These are phyloP conservation scores for Acanthopagrus latus DNA, from an alignment of 2,797 vertebrate species.

Conservation along the genomic window DNA sequence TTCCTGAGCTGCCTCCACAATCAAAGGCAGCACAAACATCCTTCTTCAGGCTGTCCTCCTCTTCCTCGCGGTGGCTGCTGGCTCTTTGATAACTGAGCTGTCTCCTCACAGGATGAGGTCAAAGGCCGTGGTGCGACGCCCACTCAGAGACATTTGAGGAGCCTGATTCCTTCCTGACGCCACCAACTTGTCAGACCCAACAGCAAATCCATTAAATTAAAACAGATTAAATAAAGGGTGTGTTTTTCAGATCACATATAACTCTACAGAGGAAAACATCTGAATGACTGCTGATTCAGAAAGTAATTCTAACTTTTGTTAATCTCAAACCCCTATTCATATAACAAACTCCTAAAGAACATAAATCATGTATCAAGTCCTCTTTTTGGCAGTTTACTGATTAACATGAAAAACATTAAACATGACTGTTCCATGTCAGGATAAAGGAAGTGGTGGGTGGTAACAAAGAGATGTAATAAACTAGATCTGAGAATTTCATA, in stretches of 20 bases:
- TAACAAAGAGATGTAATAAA: constrained; percentile 33
- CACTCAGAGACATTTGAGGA: constrained; percentile 77
- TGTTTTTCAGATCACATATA: constrained; percentile 58
- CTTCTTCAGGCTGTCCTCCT: constrained; percentile 50
- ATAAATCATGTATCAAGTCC: not conserved
- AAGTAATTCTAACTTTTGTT: not conserved
- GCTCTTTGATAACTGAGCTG: constrained; percentile 70
- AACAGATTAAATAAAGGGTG: constrained; percentile 42
- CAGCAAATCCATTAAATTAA: constrained; percentile 55
- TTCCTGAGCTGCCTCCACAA: constrained; percentile 17
- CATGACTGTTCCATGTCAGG: constrained; percentile 38
- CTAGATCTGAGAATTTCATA: constrained; percentile 16
- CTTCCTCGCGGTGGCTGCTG: constrained; percentile 54
- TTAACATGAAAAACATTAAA: constrained; percentile 35
- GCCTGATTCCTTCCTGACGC: constrained; percentile 59
- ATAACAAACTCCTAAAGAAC: not conserved
- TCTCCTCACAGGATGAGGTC: constrained; percentile 67
- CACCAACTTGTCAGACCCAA: constrained; percentile 61
- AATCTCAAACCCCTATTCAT: not conserved
- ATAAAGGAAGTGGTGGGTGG: constrained; percentile 61
- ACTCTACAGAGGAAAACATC: constrained; percentile 3
- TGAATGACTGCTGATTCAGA: constrained; percentile 13
- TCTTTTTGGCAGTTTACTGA: constrained; percentile 5
- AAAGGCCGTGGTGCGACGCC: constrained; percentile 68
- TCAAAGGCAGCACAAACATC: constrained; percentile 48